Base-by-base conservation (phyloP, 2,888 invertebrate species). In the Leptopterna dolabrata region DNA sequence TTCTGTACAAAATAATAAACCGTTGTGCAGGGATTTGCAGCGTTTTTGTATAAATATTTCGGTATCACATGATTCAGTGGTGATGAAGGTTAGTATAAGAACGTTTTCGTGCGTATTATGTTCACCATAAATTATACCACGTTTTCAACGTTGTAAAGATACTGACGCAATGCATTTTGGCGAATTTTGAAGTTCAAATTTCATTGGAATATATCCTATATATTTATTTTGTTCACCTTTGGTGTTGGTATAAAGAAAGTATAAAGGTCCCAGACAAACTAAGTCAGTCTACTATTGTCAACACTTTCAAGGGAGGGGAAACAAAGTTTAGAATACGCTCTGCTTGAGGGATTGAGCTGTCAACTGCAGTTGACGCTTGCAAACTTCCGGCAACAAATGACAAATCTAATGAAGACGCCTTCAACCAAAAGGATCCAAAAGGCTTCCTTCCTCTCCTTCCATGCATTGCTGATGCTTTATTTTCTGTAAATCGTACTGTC, bases 351-450 rank as follows among this genome's bases (percentile, higher is more conserved):
- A 85, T 85, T 85, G 85, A 85, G 85, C 85, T 85, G 85, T 85
- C 85, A 85, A 85, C 73, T 85, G 85, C 85, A 85, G 73, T 85
- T 85, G 85, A 85, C 85, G 76, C 76, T 85, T 85, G 71, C 85
- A 73, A 85, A 85, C 85, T 85, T 85, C 85, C 73, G 85, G 85
- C 85, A 85, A 85, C 85, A 85, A 85, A 85, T 85, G 85, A 85
- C 85, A 85, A 85, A 71, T 47, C 85, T 85, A 85, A 85, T 85
- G 85, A 85, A 85, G 85, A 76, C 71, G 85, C 85, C 76, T 76
- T 85, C 85, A 85, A 73, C 83, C 83, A 83, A 63, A 83, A 83
- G 70, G 70, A 51, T 24, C 81, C 51, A 27, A 30, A 51, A 27
- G 16, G 55, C 81, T 78, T 45, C 81, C n/a, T 51, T 81, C 51